Conservation (phyloP, 2,888 invertebrate species). For the Hesperia comma region DNA sequence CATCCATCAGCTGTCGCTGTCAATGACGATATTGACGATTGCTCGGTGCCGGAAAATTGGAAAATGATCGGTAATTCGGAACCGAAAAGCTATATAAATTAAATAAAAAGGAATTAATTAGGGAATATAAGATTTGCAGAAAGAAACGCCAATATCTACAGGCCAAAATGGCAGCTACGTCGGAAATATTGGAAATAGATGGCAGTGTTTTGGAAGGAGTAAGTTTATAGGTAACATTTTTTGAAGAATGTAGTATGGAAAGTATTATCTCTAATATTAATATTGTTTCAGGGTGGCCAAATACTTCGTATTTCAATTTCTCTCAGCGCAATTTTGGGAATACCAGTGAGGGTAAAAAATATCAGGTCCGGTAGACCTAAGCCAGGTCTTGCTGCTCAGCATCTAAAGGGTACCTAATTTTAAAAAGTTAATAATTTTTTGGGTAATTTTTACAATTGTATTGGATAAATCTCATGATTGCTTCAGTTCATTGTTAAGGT, state of each 20-base stretch:
- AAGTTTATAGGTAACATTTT: slow-evolving; percentile 54
- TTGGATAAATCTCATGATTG: too few species aligned
- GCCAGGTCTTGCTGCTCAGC: slow-evolving; percentile 93
- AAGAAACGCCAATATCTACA: too few species aligned
- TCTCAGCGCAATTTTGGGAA: slow-evolving; percentile 89
- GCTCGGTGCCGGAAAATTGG: too few species aligned
- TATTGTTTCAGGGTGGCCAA: slow-evolving; percentile 91
- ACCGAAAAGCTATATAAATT: too few species aligned
- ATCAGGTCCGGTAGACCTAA: slow-evolving; percentile 92
- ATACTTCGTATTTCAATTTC: slow-evolving; percentile 92
- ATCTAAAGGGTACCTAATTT: slow-evolving; percentile 87
- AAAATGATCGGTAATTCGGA: too few species aligned
- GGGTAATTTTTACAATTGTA: too few species aligned
- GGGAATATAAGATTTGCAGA: too few species aligned
- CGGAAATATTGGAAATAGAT: slow-evolving; percentile 86
- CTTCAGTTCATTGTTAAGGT: too few species aligned
- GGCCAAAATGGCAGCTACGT: slow-evolving; percentile 35
- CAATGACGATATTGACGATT: too few species aligned
- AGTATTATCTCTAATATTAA: not conserved
- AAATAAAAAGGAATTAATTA: too few species aligned
- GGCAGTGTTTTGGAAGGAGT: slow-evolving; percentile 92
- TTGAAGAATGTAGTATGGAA: not conserved
- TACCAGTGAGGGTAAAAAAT: slow-evolving; percentile 89
- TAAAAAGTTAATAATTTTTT: too few species aligned
- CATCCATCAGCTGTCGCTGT: too few species aligned